Base-by-base conservation (phyloP, 1,140 invertebrate species). In the Lepidostoma basale region DNA sequence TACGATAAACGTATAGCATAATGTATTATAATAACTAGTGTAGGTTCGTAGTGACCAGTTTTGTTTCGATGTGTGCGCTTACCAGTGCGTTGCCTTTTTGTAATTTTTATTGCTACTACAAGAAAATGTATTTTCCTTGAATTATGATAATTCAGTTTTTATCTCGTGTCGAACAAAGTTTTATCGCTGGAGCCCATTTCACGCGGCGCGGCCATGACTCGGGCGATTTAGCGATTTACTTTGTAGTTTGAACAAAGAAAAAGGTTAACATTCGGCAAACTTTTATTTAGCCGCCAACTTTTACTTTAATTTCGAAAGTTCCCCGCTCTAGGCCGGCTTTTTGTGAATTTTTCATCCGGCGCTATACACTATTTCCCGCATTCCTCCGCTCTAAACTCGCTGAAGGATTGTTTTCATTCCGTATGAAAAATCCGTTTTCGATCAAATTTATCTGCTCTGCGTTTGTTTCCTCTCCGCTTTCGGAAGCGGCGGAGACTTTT, bases 231-330 rank as follows among this genome's bases (percentile, higher is more conserved):
- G 52, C 52, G 52, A 56, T 56, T 56, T 56, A 56, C 28, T 39
- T 8, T 33, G 52, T 33, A 36, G 52, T 33, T 22, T 33, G 52
- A 36, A 56, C 52, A 33, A 56, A 33, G 28, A 36, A 56, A 33
- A 33, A 56, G 52, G 52, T 56, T 56, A 56, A 56, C 59, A 62
- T 47, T 62, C 42, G 59, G 28, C 30, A 23, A 62, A 47, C 40
- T 62, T 62, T 62, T 62, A 62, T 62, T 62, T 28, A 47, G 16
- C 59, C 59, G 59, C 40, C 6, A 62, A 62, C 40, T 62, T 62
- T 47, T 47, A 28, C 44, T 62, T 45, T 18, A 62, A 47, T 62
- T 62, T 47, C 16, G 10, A 47, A 62, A 26, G 3, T 44, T 45
- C 28, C 25, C 59, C 40, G 16, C 30, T 14, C 40, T n/a, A 42